Evolutionary conservation across 2,797 vertebrate species (phyloP).

Genomic region (Acrossocheilus fasciatus): DNA sequence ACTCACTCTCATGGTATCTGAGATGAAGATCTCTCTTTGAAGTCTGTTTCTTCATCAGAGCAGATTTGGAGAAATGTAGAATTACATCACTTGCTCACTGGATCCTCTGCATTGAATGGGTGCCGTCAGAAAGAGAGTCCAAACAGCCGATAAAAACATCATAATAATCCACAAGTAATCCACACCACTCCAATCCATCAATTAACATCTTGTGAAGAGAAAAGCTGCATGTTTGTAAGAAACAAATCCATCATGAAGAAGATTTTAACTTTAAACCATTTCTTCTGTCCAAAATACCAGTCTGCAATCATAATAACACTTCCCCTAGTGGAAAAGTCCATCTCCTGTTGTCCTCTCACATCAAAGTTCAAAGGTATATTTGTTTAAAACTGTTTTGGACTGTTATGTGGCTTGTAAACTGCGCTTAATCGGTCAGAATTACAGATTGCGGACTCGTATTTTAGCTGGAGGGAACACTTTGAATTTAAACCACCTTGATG

Average conservation of each 20-base stretch:
- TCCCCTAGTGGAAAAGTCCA: too few relatives aligned
- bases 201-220: background rate
- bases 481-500: background rate
- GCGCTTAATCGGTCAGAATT: too few relatives aligned
- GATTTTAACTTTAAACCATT: too few relatives aligned
- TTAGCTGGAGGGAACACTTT: too few relatives aligned
- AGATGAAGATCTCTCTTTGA: background rate
- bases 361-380: too few relatives aligned
- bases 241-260: background rate
- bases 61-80: background rate
- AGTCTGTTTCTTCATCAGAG: background rate
- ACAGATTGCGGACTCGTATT: too few relatives aligned
- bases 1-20: background rate
- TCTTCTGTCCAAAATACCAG: too few relatives aligned
- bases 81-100: background rate
- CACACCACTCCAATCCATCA: background rate
- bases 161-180: background rate
- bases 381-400: too few relatives aligned
- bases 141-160: background rate
- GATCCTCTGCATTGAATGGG: background rate
- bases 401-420: too few relatives aligned
- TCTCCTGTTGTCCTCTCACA: too few relatives aligned
- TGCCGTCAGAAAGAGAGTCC: background rate
- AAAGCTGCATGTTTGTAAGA: background rate
- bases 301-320: too few relatives aligned